These are phyloP conservation scores for Luffia ferchaultella DNA, from an alignment of 2,888 invertebrate species.

Conservation along the genomic window DNA sequence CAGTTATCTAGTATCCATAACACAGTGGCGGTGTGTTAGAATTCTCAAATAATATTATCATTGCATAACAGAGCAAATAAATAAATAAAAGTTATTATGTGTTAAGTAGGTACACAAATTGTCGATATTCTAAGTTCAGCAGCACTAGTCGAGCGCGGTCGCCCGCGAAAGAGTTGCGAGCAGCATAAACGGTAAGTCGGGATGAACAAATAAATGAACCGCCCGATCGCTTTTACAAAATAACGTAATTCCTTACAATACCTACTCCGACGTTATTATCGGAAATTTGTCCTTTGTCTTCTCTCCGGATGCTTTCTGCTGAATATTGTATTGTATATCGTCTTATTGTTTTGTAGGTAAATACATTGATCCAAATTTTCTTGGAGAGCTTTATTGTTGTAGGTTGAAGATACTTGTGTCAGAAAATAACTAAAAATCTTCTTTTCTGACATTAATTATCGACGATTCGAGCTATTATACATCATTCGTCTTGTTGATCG, in stretches of 20 bases:
- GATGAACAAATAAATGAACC: conserved; percentile 60
- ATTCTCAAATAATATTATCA: too few species aligned
- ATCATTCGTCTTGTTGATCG: too few species aligned
- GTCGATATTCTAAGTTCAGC: conserved; percentile 10
- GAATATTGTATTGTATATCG: background rate
- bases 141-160: conserved; percentile 26
- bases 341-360: background rate
- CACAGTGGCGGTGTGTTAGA: too few species aligned
- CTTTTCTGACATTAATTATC: too few species aligned
- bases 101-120: too few species aligned
- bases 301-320: background rate
- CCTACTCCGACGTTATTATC: conserved; percentile 27
- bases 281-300: conserved; percentile 23
- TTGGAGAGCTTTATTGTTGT: background rate
- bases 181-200: conserved; percentile 49
- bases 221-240: conserved; percentile 37
- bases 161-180: conserved; percentile 50
- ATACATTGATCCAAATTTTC: background rate
- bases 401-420: background rate
- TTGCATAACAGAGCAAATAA: background rate
- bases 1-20: too few species aligned
- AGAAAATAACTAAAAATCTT: background rate
- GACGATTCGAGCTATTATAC: too few species aligned
- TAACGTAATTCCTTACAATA: conserved; percentile 33
- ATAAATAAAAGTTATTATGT: background rate